Conservation (phyloP, 2,888 invertebrate species). For the Theristus sp. region DNA sequence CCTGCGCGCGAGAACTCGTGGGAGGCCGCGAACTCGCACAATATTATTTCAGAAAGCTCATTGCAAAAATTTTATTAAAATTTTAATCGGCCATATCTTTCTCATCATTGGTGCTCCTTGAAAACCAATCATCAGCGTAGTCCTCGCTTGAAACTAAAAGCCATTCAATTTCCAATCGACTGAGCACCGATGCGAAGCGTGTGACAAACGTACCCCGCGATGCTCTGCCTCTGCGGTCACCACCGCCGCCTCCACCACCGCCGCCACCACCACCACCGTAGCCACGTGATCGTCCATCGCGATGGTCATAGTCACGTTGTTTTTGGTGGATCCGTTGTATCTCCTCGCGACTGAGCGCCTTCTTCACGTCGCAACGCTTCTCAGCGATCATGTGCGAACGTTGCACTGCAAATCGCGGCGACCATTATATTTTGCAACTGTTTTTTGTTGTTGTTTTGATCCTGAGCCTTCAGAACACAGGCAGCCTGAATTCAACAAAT, state of each 20-base stretch:
- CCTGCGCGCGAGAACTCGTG: no score
- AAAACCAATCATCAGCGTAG: no score
- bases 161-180: no score
- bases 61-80: no score
- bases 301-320: conserved; percentile 2
- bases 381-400: conserved; percentile 21
- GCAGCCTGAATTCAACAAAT: no score
- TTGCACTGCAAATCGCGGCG: conserved; percentile 6
- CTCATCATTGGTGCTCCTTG: no score
- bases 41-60: no score
- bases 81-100: no score
- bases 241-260: conserved; percentile 7
- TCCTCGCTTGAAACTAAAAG: no score
- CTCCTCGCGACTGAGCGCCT: conserved; percentile 26
- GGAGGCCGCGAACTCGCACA: no score
- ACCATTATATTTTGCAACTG: background rate
- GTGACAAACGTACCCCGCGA: background rate
- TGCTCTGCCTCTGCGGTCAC: background rate
- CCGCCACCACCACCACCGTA: conserved; percentile 6
- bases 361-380: conserved; percentile 26
- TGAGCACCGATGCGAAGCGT: background rate
- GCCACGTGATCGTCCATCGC: conserved; percentile 6
- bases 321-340: conserved; percentile 12
- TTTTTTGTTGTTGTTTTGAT: no score
- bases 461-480: no score